Conservation (phyloP, 92 coral and sea anemone species). For the Epizoanthus stellaris region DNA sequence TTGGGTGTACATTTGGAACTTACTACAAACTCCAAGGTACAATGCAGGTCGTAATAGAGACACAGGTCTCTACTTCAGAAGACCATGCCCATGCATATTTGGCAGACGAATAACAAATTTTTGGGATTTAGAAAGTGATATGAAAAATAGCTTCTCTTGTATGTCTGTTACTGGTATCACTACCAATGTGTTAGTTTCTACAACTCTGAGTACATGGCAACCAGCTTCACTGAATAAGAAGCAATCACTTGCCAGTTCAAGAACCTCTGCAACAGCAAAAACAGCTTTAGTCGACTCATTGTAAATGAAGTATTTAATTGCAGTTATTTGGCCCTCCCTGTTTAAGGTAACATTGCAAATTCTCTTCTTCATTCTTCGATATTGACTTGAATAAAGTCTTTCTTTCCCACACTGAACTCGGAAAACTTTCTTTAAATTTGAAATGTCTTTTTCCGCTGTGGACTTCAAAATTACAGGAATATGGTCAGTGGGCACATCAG, state of each 20-base stretch:
- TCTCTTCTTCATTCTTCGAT: constrained; percentile 52
- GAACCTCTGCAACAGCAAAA: constrained; percentile 37
- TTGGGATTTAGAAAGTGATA: neutral
- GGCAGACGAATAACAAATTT: constrained; percentile 47
- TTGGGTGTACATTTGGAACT: too few species aligned
- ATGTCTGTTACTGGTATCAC: constrained; percentile 38
- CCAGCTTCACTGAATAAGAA: constrained; percentile 42
- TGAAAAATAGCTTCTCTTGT: constrained; percentile 28
- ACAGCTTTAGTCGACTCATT: constrained; percentile 17
- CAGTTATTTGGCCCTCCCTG: neutral
- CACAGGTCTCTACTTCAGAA: constrained; percentile 22
- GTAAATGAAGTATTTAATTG: constrained; percentile 50
- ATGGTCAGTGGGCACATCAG: constrained; percentile 14
- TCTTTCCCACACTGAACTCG: constrained; percentile 55
- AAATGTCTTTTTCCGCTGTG: constrained; percentile 28
- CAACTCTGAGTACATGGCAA: constrained; percentile 30
- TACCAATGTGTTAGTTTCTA: neutral
- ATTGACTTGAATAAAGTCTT: constrained; percentile 46
- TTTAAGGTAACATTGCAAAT: constrained; percentile 40
- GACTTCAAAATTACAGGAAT: neutral
- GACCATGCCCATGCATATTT: constrained; percentile 58
- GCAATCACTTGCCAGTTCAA: constrained; percentile 33
- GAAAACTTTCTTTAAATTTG: constrained; percentile 41
- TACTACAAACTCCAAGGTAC: too few species aligned
- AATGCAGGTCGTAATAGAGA: too few species aligned